Base-by-base conservation (phyloP, 2,113 vertebrate genomes). In the Mastomys coucha region DNA sequence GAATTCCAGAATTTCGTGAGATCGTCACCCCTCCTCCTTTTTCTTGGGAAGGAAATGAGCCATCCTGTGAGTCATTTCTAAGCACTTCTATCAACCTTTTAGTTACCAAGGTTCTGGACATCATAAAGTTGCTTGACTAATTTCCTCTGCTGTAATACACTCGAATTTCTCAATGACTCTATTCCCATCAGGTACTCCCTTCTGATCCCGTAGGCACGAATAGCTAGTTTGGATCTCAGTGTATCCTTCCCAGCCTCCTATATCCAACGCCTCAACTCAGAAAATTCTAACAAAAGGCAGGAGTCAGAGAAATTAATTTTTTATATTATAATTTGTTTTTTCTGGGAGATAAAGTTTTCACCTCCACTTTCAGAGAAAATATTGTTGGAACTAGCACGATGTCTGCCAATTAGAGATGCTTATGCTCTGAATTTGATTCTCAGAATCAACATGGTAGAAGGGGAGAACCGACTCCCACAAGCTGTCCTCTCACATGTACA, bases 311-410 rank as follows among this genome's bases (percentile, higher is more conserved):
- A 49, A 22, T 51, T 88, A 45, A 53, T 75, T 20, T 31, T 78
- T 81, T 2, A 45, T 13, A 26, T 56, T 36, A 90, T 36, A 95
- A 80, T 5, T 91, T 24, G 20, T 19, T 78, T 63, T 63, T 45
- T 42, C 9, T 0, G 78, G 72, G 49, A 73, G 26, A 49, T 49
- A 56, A 69, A 31, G 9, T 9, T 89, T 80, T 77, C 58, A 12
- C 22, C 26, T 92, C 45, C n/a, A 49, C 24, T 86, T 39, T 28
- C 78, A 53, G n/a, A 92, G n/a, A 73, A 78, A 88, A 90, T 56
- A 20, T 8, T 90, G 53, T 9, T 84, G 42, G 60, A 67, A 85
- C 28, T 4, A 67, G 5, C 17, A 49, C 33, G 28, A 49, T 31
- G 1, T 31, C 31, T 36, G 17, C 5, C 42, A 45, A 22, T 49